Conservation (phyloP, 2,113 vertebrate species). For the Kryptolebias marmoratus region DNA sequence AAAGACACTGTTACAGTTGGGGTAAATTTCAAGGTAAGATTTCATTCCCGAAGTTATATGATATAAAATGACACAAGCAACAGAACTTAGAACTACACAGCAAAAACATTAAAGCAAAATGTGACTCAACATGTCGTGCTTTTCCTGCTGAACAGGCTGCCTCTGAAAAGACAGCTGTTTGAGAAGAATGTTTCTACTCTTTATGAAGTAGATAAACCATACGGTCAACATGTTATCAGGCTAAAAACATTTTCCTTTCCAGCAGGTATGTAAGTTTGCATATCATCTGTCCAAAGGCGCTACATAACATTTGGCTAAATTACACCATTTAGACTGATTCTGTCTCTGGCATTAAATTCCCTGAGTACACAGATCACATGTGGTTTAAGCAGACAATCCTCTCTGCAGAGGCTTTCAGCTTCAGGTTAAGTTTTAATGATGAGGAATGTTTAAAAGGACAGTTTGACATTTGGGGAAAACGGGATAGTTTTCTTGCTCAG, state of each 20-base stretch:
- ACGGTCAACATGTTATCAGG: slow-evolving; percentile 7
- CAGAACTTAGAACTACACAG: not conserved
- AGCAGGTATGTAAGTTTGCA: slow-evolving; percentile 12
- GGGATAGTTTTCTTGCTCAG: not conserved
- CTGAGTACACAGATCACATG: not conserved
- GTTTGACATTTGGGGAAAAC: not conserved
- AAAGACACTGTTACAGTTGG: too few relatives aligned
- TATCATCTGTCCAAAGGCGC: slow-evolving; percentile 17
- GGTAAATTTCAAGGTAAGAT: too few relatives aligned
- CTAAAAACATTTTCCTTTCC: slow-evolving; percentile 15
- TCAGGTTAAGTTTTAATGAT: not conserved
- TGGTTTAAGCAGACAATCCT: not conserved
- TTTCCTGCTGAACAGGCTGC: too few relatives aligned
- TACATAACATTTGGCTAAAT: slow-evolving; percentile 13
- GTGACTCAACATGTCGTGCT: not conserved
- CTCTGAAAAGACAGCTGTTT: not conserved
- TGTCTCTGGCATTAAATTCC: not conserved
- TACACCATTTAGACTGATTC: not conserved
- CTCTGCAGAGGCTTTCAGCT: not conserved
- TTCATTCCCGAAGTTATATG: not conserved
- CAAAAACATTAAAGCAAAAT: not conserved
- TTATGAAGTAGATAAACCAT: not conserved
- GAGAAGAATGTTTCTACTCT: not conserved
- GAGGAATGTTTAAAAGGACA: not conserved
- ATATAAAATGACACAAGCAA: not conserved